Base-by-base conservation (phyloP, 2,888 invertebrate genomes). In the Spialia ferax region DNA sequence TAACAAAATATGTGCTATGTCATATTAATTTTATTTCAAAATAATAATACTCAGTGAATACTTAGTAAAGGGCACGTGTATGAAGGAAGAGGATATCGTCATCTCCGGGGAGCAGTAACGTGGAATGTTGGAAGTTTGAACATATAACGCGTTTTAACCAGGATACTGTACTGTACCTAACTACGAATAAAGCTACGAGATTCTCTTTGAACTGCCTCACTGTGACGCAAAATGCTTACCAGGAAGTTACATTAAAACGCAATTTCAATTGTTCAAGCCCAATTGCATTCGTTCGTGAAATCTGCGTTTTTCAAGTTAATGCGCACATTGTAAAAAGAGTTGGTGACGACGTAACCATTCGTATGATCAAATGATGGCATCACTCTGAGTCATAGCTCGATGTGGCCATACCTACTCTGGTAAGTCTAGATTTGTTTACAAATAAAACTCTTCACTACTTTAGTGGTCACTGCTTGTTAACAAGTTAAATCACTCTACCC, bases 91-190 rank as follows among this genome's bases (percentile, higher is more conserved):
- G 73, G 65, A 69, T 67, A 69, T 42, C n/a, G 6, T 45, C 18
- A 74, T 80, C 87, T 85, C 84, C 75, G 68, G 86, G 84, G 88
- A 83, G 73, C 74, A 77, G 80, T 86, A 86, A 86, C 82, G 79
- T 11, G 78, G 81, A 71, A 70, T 82, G 80, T 79, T 82, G 84
- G 81, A 81, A 85, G 85, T 84, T 84, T 86, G 83, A 84, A 82
- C 85, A 86, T 87, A 86, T 87, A 83, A 82, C 81, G 70, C 71
- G 81, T 88, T 89, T 90, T 89, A 87, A 82, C 79, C 74, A 76
- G 81, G 80, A 79, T 79, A 77, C 71, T n/a, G n/a, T n/a, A n/a
- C n/a, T n/a, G n/a, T n/a, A n/a, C n/a, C n/a, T n/a, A n/a, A n/a
- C n/a, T 78, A 70, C 70, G 74, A 73, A 66, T 66, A 66, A 66